Evolutionary conservation across 2,797 vertebrate genomes (phyloP).

Genomic region (Peromyscus nudipes): DNA sequence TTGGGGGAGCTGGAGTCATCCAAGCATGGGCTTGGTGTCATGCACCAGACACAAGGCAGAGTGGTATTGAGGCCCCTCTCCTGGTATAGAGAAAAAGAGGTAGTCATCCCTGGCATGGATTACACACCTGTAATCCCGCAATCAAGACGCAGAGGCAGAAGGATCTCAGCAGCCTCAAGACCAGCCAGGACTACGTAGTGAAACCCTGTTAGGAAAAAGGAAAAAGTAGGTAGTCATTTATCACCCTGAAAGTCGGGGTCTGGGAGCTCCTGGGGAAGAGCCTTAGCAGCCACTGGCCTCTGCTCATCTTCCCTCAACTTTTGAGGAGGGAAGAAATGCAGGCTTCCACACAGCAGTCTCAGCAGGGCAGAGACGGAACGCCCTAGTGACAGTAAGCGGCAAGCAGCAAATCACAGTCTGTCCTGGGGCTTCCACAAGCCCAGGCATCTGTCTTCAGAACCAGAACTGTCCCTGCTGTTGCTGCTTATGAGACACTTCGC

Average conservation of each 20-base stretch:
- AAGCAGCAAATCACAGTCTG: neutral
- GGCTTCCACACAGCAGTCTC: neutral
- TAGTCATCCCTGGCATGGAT: neutral
- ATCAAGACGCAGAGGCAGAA: neutral
- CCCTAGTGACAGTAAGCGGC: neutral
- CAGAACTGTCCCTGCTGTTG: neutral
- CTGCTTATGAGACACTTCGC: neutral
- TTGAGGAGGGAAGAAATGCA: neutral
- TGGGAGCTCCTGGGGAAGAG: neutral
- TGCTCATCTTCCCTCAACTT: neutral
- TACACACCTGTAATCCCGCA: neutral
- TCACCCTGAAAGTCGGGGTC: neutral
- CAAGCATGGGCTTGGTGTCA: neutral
- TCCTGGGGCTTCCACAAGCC: neutral
- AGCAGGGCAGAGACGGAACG: neutral
- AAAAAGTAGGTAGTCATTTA: neutral
- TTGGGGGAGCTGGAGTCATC: neutral
- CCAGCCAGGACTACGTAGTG: neutral
- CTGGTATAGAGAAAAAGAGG: neutral
- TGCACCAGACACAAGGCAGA: too few species aligned
- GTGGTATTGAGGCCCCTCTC: neutral
- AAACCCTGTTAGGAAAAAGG: neutral
- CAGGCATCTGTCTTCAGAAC: neutral
- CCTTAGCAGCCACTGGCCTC: rapidly evolving
- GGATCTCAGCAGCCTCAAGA: neutral